phyloP scores from a whole-genome alignment of 2,797 vertebrate species.

The Oryzias dopingdopingensis region DNA sequence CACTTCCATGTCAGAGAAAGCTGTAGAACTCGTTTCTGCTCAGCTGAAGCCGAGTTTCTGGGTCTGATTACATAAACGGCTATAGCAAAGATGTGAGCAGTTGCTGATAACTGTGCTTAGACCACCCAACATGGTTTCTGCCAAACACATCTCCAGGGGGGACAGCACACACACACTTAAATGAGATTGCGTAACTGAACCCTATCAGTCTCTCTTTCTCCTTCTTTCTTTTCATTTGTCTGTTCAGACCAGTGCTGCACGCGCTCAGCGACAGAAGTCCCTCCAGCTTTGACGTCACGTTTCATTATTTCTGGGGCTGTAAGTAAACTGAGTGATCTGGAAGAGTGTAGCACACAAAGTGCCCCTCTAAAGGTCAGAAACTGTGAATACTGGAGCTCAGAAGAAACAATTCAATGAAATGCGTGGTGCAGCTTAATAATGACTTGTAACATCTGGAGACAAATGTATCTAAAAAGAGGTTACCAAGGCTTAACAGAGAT shows the following conservation, averaged over 20 bases:
- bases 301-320: slow-evolving; percentile 39
- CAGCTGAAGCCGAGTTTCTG: slow-evolving; percentile 24
- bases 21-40: not conserved
- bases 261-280: slow-evolving; percentile 8
- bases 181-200: slow-evolving; percentile 40
- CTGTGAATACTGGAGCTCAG: slow-evolving; percentile 1
- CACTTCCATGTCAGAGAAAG: not conserved
- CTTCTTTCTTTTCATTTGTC: slow-evolving; percentile 18
- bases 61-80: slow-evolving; percentile 48
- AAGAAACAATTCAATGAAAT: not conserved
- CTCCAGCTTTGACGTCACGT: slow-evolving; percentile 29
- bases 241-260: slow-evolving; percentile 14
- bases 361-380: slow-evolving; percentile 15
- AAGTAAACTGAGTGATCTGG: slow-evolving; percentile 31
- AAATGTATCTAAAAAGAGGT: no score
- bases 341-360: slow-evolving; percentile 8
- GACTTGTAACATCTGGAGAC: no score
- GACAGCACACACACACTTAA: slow-evolving; percentile 11
- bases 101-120: slow-evolving; percentile 47
- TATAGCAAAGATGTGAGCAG: slow-evolving; percentile 38
- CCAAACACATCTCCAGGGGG: slow-evolving; percentile 35
- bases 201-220: slow-evolving; percentile 17
- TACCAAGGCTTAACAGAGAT: no score
- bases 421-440: no score
- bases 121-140: slow-evolving; percentile 31